These are phyloP conservation scores for Hypanus sabinus DNA, from an alignment of 2,113 vertebrate species.

Conservation along the genomic window DNA sequence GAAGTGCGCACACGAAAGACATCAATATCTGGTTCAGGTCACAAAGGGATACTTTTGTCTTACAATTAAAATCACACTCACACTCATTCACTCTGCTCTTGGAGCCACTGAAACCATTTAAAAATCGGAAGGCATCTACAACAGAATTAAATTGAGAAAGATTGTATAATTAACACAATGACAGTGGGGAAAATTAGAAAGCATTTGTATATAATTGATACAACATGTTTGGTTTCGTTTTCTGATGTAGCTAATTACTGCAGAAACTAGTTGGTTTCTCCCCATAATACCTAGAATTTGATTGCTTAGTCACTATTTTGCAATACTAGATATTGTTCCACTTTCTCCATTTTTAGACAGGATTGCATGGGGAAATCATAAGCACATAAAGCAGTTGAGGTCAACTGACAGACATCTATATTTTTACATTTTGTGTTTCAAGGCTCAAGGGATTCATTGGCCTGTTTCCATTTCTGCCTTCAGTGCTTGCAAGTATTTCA, in stretches of 20 bases:
- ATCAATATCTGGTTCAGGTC: slow-evolving; percentile 1
- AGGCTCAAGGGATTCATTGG: slow-evolving; percentile 24
- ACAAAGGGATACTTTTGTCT: background rate
- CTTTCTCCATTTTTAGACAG: background rate
- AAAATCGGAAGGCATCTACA: background rate
- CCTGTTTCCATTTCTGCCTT: slow-evolving; percentile 25
- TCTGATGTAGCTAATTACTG: background rate
- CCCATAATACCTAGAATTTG: background rate
- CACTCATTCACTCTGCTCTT: background rate
- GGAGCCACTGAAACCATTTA: background rate
- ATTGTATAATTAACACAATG: background rate
- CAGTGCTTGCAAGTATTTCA: slow-evolving; percentile 29
- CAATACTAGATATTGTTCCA: background rate
- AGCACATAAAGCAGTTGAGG: slow-evolving; percentile 9
- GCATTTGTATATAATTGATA: background rate
- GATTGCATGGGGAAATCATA: slow-evolving; percentile 6
- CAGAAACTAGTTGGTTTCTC: background rate
- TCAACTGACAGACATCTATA: slow-evolving; percentile 21
- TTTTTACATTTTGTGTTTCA: slow-evolving; percentile 22
- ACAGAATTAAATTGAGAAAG: background rate
- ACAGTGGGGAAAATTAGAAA: background rate
- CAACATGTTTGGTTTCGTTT: background rate
- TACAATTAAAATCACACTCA: background rate
- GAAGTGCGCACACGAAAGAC: background rate
- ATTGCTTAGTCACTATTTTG: background rate